Conservation (phyloP, 2,113 vertebrate species). For the Indicator indicator region DNA sequence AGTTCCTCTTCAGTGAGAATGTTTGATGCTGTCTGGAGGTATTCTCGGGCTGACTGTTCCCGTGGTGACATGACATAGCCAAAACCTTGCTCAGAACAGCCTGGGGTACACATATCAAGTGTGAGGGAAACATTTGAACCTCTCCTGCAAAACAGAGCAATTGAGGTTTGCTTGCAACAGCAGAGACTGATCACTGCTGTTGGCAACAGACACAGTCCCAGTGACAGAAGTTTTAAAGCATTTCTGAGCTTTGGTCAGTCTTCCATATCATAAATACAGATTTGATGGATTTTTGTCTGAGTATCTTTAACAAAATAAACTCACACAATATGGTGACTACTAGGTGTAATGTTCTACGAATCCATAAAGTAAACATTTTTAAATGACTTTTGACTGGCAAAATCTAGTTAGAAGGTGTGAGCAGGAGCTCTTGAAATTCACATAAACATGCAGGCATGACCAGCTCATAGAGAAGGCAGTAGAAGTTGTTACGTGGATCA, state of each 20-base stretch:
- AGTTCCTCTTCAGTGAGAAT: conserved; percentile 87
- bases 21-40: conserved; percentile 89
- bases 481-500: background rate
- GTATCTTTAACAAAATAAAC: background rate
- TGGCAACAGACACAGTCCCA: background rate
- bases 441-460: background rate
- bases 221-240: background rate
- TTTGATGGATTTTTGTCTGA: background rate
- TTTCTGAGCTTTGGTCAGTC: background rate
- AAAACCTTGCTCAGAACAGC: conserved; percentile 91
- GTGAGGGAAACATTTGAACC: conserved; percentile 98
- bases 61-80: conserved; percentile 92
- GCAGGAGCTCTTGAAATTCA: background rate
- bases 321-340: background rate
- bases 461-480: background rate
- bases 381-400: background rate
- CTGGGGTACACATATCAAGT: conserved; percentile 97
- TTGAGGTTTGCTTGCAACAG: background rate
- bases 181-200: background rate
- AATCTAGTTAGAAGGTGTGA: background rate
- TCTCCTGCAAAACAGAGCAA: conserved; percentile 78
- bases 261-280: background rate
- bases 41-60: conserved; percentile 90
- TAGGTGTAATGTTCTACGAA: background rate
- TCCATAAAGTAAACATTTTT: background rate